phyloP scores from a whole-genome alignment of 92 coral and sea anemone genomes.

The Siderastrea radians region DNA sequence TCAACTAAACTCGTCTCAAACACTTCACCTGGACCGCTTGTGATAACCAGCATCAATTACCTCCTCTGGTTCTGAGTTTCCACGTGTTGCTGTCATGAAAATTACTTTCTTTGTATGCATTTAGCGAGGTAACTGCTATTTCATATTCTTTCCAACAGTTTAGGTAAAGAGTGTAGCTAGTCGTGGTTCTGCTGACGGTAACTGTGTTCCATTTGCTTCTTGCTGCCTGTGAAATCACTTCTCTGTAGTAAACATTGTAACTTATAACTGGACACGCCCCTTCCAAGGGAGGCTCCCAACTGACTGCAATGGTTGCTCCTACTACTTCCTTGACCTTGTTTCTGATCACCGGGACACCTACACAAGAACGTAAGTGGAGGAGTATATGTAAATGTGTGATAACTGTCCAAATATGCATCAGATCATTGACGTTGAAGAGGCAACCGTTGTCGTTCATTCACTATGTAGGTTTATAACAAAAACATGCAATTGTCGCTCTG shows the following conservation, averaged over 20 bases:
- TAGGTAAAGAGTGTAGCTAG: slow-evolving; percentile 8
- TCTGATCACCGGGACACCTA: neutral
- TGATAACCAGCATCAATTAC: neutral
- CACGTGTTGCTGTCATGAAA: neutral
- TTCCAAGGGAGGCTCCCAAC: slow-evolving; percentile 24
- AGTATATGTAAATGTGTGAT: too few species aligned
- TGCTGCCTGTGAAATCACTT: neutral
- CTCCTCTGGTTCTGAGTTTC: slow-evolving; percentile 23
- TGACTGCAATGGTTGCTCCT: neutral
- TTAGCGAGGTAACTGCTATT: slow-evolving; percentile 3
- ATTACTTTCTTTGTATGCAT: neutral
- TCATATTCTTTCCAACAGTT: slow-evolving; percentile 7
- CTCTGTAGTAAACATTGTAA: slow-evolving; percentile 22
- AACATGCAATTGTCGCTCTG: too few species aligned
- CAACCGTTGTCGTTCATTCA: too few species aligned
- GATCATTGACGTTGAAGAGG: too few species aligned
- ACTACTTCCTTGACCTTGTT: neutral
- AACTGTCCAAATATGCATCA: too few species aligned
- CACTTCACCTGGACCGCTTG: too few species aligned
- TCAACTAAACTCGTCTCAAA: too few species aligned
- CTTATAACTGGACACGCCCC: slow-evolving; percentile 10
- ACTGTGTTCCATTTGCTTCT: neutral
- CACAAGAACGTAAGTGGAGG: too few species aligned
- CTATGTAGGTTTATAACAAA: too few species aligned
- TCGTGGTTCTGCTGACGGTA: neutral